Base-by-base conservation (phyloP, 2,888 invertebrate species). In the Drosophila robusta region DNA sequence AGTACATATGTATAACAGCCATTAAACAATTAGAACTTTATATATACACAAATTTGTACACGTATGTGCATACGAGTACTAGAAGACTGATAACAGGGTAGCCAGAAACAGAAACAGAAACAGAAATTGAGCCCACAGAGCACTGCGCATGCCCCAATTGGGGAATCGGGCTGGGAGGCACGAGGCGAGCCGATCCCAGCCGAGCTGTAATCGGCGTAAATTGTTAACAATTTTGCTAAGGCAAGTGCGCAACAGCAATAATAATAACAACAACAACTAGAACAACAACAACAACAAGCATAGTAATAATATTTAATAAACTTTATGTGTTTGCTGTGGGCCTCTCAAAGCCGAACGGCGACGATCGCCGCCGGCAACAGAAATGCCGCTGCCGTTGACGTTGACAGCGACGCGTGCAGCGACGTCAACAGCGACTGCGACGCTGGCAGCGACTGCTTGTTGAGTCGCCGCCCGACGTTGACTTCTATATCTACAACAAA, bases 401-500 rank as follows among this genome's bases (percentile, higher is more conserved):
- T 22, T 22, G 54, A 14, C 45, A 5, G 39, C 11, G 49, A 12
- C 39, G 51, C 12, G 1, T 45, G 4, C n/a, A 57, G 29, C 34
- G 54, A 9, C 29, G 56, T 5, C 29, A 29, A 16, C 32, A 26
- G 26, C 26, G 36, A 16, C 32, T 26, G 26, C 26, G 26, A 8
- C 26, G 8, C 18, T 22, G 62, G 12, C 45, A 3, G 32, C 29
- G 56, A 24, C 22, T 36, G 39, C 14, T 49, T 41, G 72, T 46
- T 61, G 76, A 70, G 57, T 61, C 73, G 77, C 58, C 63, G 60
- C 52, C 57, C 68, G 78, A 65, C 69, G 82, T 65, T 89, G 80
- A 85, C 88, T 87, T 82, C 88, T 89, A 89, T 86, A 86, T 86
- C 89, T 89, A 89, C 90, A 84, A 89, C 87, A 88, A 89, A 84